phyloP scores from a whole-genome alignment of 1,140 invertebrate genomes.

The Aphaenogaster floridana region DNA sequence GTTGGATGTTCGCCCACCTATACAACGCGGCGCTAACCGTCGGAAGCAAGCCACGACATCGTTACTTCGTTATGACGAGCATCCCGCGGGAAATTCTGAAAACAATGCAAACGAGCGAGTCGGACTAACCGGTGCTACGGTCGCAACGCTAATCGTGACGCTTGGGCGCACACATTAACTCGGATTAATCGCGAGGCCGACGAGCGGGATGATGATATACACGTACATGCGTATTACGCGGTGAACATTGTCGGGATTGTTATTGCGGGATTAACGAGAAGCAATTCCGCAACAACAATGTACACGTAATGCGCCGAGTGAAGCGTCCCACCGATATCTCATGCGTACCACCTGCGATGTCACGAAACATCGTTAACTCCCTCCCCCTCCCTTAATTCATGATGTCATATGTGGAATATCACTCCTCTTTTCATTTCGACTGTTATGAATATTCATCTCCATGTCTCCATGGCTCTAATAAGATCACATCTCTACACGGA shows the following conservation, averaged over 20 bases:
- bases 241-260: background rate
- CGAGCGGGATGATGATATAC: background rate
- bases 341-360: background rate
- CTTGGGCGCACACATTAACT: slow-evolving; percentile 6
- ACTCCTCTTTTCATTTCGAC: background rate
- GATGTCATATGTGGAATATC: background rate
- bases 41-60: slow-evolving; percentile 22
- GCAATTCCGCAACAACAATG: slow-evolving; percentile 9
- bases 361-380: background rate
- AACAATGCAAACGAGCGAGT: slow-evolving; percentile 48
- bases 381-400: background rate
- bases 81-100: slow-evolving; percentile 65
- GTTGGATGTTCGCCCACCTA: slow-evolving; percentile 23
- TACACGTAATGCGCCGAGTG: background rate
- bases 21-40: background rate
- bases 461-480: background rate
- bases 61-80: slow-evolving; percentile 56
- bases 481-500: background rate
- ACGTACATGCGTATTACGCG: background rate
- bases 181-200: slow-evolving; percentile 42
- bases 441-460: background rate
- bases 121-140: slow-evolving; percentile 30
- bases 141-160: slow-evolving; percentile 20
- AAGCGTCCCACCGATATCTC: background rate
- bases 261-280: slow-evolving; percentile 33